Percentiles rank a stretch among this genome's conserved stretches.
These are phyloP conservation scores for Capromys pilorides DNA, from an alignment of 2,797 vertebrate species.

Conservation along the genomic window DNA sequence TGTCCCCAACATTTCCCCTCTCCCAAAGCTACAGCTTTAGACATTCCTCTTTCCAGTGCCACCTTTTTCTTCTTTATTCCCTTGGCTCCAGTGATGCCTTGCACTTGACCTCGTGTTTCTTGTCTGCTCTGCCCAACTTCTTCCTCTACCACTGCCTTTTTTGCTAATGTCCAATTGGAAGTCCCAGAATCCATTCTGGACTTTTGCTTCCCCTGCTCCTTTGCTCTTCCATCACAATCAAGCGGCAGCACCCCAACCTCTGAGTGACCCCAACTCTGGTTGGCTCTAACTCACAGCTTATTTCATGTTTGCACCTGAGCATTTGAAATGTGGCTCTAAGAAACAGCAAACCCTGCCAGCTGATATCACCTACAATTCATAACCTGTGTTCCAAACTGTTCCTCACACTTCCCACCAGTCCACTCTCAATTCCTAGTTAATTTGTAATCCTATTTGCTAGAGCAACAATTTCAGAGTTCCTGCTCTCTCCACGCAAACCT, in stretches of 20 bases:
- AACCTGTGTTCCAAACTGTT: neutral
- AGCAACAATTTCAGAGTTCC: neutral
- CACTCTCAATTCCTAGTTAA: neutral
- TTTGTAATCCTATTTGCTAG: neutral
- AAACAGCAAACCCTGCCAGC: neutral
- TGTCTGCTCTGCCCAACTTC: neutral
- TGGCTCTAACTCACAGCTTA: neutral
- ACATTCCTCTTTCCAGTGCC: neutral
- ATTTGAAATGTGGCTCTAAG: neutral
- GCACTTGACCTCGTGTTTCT: neutral
- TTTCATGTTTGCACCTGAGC: conserved; percentile 8
- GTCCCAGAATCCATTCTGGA: too few species aligned
- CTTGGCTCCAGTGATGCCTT: neutral
- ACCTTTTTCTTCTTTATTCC: neutral
- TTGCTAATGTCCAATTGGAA: neutral
- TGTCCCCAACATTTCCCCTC: neutral
- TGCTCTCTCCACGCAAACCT: neutral
- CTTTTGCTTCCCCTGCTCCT: neutral
- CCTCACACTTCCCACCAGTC: neutral
- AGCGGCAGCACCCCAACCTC: neutral
- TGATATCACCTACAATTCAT: neutral
- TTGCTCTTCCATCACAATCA: too few species aligned
- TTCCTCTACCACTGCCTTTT: neutral
- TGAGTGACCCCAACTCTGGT: neutral
- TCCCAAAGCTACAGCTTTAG: neutral